Conservation (phyloP, 2,113 vertebrate species). For the Ramphastos sulfuratus region DNA sequence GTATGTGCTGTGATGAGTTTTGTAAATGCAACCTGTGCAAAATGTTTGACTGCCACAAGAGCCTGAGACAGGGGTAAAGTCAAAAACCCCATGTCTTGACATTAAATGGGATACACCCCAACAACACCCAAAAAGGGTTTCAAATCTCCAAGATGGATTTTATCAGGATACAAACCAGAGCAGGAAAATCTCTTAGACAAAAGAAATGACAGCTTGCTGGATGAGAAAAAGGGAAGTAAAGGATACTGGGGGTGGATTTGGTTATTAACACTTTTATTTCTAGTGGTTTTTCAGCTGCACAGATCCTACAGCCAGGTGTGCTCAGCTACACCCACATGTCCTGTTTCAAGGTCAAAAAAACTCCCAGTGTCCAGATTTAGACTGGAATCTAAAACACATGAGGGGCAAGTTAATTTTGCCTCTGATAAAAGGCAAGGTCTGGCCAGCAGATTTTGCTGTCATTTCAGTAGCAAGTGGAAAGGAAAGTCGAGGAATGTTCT, state of each 20-base stretch:
- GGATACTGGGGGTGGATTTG: not conserved
- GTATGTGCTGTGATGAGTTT: not conserved
- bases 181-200: not conserved
- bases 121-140: not conserved
- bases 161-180: not conserved
- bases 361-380: not conserved
- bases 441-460: not conserved
- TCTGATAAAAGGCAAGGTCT: not conserved
- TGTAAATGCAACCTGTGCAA: not conserved
- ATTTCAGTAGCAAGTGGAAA: not conserved
- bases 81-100: accelerated
- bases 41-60: not conserved
- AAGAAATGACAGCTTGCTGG: accelerated
- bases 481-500: not conserved
- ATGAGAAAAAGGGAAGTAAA: not conserved
- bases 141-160: not conserved
- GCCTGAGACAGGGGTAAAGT: not conserved
- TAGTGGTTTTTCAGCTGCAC: not conserved
- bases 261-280: not conserved
- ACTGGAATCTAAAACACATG: slow-evolving; percentile 19
- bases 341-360: not conserved
- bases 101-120: not conserved
- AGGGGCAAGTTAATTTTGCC: slow-evolving; percentile 12
- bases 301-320: not conserved
- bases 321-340: not conserved